phyloP scores from a whole-genome alignment of 2,113 vertebrate species.

The Cinclus cinclus region DNA sequence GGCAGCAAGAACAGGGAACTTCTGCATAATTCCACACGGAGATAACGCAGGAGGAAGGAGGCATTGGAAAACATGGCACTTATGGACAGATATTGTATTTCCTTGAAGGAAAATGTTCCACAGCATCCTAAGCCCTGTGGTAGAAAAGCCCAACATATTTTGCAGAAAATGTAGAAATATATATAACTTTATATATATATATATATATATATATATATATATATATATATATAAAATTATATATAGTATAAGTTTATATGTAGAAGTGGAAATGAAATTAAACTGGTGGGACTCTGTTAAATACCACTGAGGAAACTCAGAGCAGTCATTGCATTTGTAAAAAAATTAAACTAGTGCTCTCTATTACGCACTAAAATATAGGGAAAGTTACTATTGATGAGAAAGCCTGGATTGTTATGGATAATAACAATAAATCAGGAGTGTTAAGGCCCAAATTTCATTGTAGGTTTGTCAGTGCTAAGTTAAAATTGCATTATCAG shows the following conservation, averaged over 20 bases:
- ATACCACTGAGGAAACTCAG: neutral
- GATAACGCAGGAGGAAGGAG: neutral
- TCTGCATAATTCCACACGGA: neutral
- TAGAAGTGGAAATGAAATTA: neutral
- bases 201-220: too few species aligned
- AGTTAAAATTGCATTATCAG: neutral
- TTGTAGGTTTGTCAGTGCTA: neutral
- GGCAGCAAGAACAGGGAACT: neutral
- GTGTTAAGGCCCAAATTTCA: neutral
- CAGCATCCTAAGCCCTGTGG: neutral
- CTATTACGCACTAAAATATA: neutral
- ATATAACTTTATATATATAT: too few species aligned
- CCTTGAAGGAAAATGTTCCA: neutral
- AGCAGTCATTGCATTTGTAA: neutral
- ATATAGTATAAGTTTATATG: too few species aligned
- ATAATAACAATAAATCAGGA: conserved; percentile 16
- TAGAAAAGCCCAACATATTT: neutral
- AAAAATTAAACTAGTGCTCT: neutral
- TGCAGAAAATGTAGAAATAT: neutral
- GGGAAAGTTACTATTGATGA: neutral
- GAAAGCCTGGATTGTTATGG: neutral
- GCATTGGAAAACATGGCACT: neutral
- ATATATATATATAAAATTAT: too few species aligned
- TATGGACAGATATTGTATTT: neutral
- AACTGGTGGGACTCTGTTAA: neutral